A percentile compares a stretch with the other conserved stretches of the same genome.
Conservation (phyloP, 2,888 invertebrate genomes). For the Piscicola geometra region DNA sequence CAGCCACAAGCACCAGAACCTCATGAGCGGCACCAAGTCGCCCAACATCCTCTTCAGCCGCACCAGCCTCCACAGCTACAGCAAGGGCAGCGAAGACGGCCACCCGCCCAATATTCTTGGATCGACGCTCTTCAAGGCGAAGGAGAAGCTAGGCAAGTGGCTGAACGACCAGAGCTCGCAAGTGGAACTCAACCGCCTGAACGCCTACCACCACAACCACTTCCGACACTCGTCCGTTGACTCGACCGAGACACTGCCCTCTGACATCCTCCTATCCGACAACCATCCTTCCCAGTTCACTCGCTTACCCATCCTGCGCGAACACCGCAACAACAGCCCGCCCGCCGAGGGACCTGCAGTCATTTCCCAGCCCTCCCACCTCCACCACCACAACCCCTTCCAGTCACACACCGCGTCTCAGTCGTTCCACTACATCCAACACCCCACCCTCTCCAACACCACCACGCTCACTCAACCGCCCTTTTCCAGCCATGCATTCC, state of each 20-base stretch:
- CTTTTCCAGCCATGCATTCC: no score
- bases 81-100: constrained; percentile 29
- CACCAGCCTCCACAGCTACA: constrained; percentile 38
- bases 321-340: constrained; percentile 9
- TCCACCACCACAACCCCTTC: background rate
- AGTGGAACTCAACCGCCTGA: constrained; percentile 24
- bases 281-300: background rate
- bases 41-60: constrained; percentile 34
- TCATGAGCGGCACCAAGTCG: constrained; percentile 39
- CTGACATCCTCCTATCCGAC: background rate
- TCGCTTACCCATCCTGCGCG: constrained; percentile 16
- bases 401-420: background rate
- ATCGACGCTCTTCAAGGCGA: constrained; percentile 10
- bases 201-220: background rate
- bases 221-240: constrained; percentile 1
- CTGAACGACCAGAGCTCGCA: constrained; percentile 34
- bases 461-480: background rate
- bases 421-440: background rate
- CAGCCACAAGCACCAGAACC: constrained; percentile 39
- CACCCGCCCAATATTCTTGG: constrained; percentile 8
- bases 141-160: constrained; percentile 38
- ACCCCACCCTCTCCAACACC: background rate
- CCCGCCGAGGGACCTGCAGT: background rate
- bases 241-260: constrained; percentile 20
- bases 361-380: background rate